Conservation (phyloP, 2,113 vertebrate genomes). For the Sterna hirundo region DNA sequence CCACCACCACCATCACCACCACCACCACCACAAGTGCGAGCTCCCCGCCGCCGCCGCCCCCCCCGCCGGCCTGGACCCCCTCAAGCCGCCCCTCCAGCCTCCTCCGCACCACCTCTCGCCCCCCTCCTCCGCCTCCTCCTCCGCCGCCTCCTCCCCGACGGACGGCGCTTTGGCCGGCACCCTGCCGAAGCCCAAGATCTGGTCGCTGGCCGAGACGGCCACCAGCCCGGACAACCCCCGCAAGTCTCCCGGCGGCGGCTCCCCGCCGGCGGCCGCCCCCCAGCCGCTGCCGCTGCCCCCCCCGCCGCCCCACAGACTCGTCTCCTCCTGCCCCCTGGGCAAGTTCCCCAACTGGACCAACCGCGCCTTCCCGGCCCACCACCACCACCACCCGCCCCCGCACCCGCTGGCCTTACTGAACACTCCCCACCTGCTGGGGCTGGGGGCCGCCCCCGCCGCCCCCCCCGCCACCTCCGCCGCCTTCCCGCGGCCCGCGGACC, state of each 20-base stretch:
- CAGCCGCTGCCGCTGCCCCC: slow-evolving; percentile 69
- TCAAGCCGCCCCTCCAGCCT: neutral
- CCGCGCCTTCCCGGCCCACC: slow-evolving; percentile 87
- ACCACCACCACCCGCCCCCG: slow-evolving; percentile 65
- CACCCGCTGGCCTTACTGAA: slow-evolving; percentile 88
- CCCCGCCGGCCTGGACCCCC: neutral
- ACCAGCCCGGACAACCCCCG: slow-evolving; percentile 95
- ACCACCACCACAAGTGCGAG: slow-evolving; percentile 44
- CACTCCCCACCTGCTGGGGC: slow-evolving; percentile 92
- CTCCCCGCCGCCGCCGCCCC: neutral
- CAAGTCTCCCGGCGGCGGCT: slow-evolving; percentile 79
- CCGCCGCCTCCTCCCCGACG: slow-evolving; percentile 80
- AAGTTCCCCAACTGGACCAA: slow-evolving; percentile 94
- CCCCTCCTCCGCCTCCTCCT: slow-evolving; percentile 73
- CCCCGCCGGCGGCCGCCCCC: slow-evolving; percentile 83
- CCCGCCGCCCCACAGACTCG: slow-evolving; percentile 84
- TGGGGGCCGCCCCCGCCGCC: slow-evolving; percentile 72
- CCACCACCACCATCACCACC: slow-evolving; percentile 7
- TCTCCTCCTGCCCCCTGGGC: slow-evolving; percentile 87
- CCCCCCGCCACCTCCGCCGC: slow-evolving; percentile 79
- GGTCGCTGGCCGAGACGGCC: slow-evolving; percentile 96
- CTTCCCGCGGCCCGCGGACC: slow-evolving; percentile 85
- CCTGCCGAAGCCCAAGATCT: slow-evolving; percentile 94
- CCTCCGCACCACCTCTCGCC: slow-evolving; percentile 17
- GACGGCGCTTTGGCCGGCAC: slow-evolving; percentile 81